These are phyloP conservation scores for Cnemophilus loriae DNA, from an alignment of 2,113 vertebrate species.

Conservation along the genomic window DNA sequence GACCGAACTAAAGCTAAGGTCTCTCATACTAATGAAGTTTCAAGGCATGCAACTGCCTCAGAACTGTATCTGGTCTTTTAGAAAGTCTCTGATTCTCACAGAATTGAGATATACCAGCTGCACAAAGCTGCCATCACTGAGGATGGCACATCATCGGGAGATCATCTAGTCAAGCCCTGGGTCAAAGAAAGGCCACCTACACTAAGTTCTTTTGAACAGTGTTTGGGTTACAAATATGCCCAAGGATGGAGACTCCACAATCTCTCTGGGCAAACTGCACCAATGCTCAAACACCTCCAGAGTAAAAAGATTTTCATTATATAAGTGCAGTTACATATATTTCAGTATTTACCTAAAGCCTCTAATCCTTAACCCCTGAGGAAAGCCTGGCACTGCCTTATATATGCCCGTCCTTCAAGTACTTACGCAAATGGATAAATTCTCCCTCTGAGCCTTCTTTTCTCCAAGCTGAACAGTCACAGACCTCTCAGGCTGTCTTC, in stretches of 20 bases:
- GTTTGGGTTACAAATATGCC: neutral
- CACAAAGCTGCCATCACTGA: neutral
- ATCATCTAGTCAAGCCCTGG: neutral
- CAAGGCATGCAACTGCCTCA: neutral
- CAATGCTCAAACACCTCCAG: neutral
- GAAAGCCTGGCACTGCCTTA: neutral
- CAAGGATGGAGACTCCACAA: neutral
- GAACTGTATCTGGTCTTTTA: neutral
- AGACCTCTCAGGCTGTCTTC: neutral
- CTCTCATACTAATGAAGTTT: neutral
- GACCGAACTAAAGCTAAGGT: neutral
- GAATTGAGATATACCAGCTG: neutral
- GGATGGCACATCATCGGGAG: neutral
- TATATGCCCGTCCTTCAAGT: rapidly evolving
- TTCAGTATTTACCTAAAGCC: neutral
- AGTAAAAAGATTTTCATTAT: neutral
- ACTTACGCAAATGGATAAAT: neutral
- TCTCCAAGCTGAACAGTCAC: neutral
- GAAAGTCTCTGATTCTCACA: neutral
- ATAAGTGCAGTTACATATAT: neutral
- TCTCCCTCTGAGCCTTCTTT: neutral
- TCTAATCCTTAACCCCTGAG: neutral
- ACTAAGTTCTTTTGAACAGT: neutral
- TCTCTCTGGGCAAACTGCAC: neutral
- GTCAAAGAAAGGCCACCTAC: neutral